Base-by-base conservation (phyloP, 2,888 invertebrate species). In the Helicoverpa assulta region DNA sequence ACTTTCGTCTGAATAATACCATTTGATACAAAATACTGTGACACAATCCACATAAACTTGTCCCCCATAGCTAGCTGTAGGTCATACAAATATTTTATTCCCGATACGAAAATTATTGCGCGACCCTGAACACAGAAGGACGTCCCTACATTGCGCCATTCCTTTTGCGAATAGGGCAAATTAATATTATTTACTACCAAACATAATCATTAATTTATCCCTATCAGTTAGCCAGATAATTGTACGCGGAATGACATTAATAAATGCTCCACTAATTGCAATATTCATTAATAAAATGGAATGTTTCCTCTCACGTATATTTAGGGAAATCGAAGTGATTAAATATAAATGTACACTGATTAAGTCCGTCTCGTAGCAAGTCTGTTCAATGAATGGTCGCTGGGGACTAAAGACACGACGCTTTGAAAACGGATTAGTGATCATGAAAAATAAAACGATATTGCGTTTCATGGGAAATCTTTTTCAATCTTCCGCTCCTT, bases 381-480 rank as follows among this genome's bases (percentile, higher is more conserved):
- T 37, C 43, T 21, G 43, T 37, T 43, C 56, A 50, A 50, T 73
- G 47, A 78, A 78, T 52, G 54, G 43, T 6, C 80, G 0, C 75
- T 19, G 61, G 60, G 67, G 74, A 65, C 21, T 50, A 33, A 55
- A 73, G 18, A 58, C 73, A 65, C 58, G 29, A 56, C 40, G 55
- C 58, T 65, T 74, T 37, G 74, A 54, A 75, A 75, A 67, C 53
- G 60, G 60, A 79, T 74, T 79, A 69, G 52, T 29, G 53, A 43
- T 47, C 54, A 64, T 69, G 63, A 37, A 62, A 62, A 59, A 65
- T 70, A 80, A 65, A 62, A 76, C 60, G 60, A 47, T 57, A 54
- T n/a, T 33, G 53, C 51, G 63, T 40, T 77, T 66, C 72, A 81
- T 77, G 78, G 77, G 77, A 81, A 81, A 77, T 77, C 65, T 81